Evolutionary conservation across 2,797 vertebrate genomes (phyloP).

Genomic region (Lepilemur ruficaudatus): DNA sequence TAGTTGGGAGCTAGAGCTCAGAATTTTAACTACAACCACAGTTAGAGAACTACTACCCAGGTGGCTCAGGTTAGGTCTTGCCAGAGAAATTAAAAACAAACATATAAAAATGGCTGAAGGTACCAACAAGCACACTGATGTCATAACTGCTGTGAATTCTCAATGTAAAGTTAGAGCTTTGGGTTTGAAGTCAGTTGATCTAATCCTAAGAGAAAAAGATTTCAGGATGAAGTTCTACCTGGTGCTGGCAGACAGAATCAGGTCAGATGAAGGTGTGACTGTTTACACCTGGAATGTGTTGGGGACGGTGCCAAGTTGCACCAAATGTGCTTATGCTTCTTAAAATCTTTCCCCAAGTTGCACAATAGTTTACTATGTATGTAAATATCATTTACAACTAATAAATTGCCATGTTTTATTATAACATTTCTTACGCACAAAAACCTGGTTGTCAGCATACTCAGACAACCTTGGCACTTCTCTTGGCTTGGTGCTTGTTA

Average conservation of each 20-base stretch:
- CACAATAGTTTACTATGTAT: not conserved
- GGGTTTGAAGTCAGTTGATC: not conserved
- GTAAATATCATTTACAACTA: not conserved
- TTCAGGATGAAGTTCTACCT: not conserved
- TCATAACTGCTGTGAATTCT: not conserved
- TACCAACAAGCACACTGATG: not conserved
- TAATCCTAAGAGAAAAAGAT: not conserved
- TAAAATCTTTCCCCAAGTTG: not conserved
- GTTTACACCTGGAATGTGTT: fast-evolving
- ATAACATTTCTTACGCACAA: not conserved
- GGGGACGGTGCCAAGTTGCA: not conserved
- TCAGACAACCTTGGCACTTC: not conserved
- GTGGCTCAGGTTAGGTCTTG: not conserved
- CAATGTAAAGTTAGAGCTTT: not conserved
- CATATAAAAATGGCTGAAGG: not conserved
- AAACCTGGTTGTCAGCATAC: not conserved
- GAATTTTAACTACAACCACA: not conserved
- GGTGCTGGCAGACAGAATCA: not conserved
- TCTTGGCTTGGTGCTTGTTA: not conserved
- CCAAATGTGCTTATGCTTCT: not conserved
- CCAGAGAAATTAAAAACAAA: not conserved
- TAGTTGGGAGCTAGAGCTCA: not conserved
- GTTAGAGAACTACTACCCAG: not conserved
- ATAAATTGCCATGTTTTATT: not conserved
- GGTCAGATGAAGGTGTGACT: too few species aligned